These are phyloP conservation scores for Pachyrhynchus sulphureomaculatus DNA, from an alignment of 1,140 invertebrate genomes.

Conservation along the genomic window DNA sequence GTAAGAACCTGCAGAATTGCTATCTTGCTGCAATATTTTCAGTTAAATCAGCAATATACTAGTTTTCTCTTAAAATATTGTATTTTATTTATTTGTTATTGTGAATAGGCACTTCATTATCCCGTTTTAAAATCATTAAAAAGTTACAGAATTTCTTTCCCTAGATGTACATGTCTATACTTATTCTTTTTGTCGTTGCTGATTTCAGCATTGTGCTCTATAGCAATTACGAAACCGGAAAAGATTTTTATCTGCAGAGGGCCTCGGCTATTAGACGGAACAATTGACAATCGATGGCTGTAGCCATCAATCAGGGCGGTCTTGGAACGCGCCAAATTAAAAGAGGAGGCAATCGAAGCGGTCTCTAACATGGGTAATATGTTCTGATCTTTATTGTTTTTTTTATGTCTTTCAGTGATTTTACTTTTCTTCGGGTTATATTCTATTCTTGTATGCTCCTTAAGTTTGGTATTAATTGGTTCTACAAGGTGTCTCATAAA, in stretches of 20 bases:
- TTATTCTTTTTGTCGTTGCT: conserved; percentile 21
- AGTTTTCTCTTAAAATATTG: too few relatives aligned
- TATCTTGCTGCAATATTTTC: too few relatives aligned
- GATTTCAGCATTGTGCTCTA: conserved; percentile 23
- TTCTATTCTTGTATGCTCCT: too few relatives aligned
- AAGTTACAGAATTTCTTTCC: not conserved
- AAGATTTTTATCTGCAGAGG: conserved; percentile 28
- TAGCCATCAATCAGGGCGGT: conserved; percentile 26
- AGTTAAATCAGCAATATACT: too few relatives aligned
- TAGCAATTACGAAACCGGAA: conserved; percentile 23
- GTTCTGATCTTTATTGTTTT: conserved; percentile 11
- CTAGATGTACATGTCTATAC: conserved; percentile 2
- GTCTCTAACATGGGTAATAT: conserved; percentile 10
- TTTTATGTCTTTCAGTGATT: conserved; percentile 5
- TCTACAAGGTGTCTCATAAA: too few relatives aligned
- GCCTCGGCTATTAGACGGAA: conserved; percentile 21
- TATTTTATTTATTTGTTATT: too few relatives aligned
- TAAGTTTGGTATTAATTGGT: too few relatives aligned
- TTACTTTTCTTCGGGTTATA: not conserved
- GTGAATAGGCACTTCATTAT: too few relatives aligned
- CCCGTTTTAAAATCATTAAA: not conserved
- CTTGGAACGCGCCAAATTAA: conserved; percentile 31
- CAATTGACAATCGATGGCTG: conserved; percentile 30
- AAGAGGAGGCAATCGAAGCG: conserved; percentile 26
- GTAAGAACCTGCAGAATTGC: too few relatives aligned